These are phyloP conservation scores for Frankliniella fusca DNA, from an alignment of 2,888 invertebrate genomes.

Conservation along the genomic window DNA sequence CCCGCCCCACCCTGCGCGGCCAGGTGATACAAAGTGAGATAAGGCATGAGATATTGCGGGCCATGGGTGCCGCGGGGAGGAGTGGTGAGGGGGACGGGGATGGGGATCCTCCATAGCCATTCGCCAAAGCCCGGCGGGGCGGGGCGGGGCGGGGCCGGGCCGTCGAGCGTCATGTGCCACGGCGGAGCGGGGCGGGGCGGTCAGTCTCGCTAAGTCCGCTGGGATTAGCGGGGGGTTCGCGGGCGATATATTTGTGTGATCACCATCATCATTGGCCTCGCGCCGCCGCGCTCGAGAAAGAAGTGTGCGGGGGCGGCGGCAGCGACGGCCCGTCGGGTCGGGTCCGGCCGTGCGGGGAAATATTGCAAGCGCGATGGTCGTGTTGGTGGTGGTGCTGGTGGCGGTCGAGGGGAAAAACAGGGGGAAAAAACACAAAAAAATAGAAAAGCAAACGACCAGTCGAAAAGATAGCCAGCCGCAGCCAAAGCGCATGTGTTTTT, in stretches of 20 bases:
- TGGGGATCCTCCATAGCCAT: background rate
- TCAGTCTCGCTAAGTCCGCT: background rate
- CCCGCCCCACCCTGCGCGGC: too few species aligned
- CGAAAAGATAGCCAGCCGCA: background rate
- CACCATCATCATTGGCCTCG: background rate
- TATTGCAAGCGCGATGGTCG: too few species aligned
- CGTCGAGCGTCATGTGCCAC: background rate
- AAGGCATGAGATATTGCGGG: slow-evolving; percentile 6
- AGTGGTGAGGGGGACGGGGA: background rate
- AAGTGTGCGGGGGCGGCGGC: background rate
- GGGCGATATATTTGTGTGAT: too few species aligned
- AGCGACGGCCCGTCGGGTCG: background rate
- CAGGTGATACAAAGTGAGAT: slow-evolving; percentile 5
- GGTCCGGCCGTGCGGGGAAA: background rate
- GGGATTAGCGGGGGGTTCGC: background rate
- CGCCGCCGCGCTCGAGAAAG: background rate
- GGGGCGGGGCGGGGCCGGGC: background rate
- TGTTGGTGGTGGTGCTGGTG: too few species aligned
- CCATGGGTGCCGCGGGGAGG: background rate
- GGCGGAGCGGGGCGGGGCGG: background rate
- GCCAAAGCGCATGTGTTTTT: background rate
- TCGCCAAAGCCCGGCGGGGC: background rate
- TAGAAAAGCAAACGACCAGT: background rate
- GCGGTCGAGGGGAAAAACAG: background rate
- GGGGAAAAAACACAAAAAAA: too few species aligned